Evolutionary conservation across 2,888 invertebrate species (phyloP).

Genomic region (Xestia sexstrigata): DNA sequence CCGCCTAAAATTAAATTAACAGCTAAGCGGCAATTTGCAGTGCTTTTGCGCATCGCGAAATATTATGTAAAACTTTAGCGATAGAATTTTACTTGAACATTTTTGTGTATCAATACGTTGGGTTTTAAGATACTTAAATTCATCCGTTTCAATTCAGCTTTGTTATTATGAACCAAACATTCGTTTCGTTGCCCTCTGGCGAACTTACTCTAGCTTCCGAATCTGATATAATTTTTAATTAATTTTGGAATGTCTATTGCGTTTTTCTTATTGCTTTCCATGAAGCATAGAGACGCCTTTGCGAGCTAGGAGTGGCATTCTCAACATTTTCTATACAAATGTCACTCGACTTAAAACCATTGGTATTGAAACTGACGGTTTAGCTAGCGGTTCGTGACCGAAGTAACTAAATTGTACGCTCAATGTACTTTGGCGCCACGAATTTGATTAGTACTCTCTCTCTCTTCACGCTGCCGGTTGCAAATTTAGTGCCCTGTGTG

Average conservation of each 20-base stretch:
- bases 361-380: not conserved
- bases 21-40: not conserved
- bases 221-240: not conserved
- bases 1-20: not conserved
- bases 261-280: not conserved
- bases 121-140: not conserved
- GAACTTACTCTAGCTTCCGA: not conserved
- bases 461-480: not conserved
- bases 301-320: not conserved
- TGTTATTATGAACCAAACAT: not conserved
- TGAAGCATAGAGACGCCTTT: not conserved
- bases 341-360: not conserved
- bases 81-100: not conserved
- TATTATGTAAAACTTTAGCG: not conserved
- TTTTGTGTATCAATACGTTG: not conserved
- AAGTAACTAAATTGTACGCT: not conserved
- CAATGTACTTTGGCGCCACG: not conserved
- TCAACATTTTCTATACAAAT: not conserved
- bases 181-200: not conserved
- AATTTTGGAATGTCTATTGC: not conserved
- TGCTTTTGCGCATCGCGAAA: not conserved
- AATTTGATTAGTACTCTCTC: not conserved
- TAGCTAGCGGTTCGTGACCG: not conserved
- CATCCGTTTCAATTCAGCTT: not conserved
- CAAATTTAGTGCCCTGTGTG: not conserved